phyloP scores from a whole-genome alignment of 2,888 invertebrate genomes.

The Drosophila borborema region DNA sequence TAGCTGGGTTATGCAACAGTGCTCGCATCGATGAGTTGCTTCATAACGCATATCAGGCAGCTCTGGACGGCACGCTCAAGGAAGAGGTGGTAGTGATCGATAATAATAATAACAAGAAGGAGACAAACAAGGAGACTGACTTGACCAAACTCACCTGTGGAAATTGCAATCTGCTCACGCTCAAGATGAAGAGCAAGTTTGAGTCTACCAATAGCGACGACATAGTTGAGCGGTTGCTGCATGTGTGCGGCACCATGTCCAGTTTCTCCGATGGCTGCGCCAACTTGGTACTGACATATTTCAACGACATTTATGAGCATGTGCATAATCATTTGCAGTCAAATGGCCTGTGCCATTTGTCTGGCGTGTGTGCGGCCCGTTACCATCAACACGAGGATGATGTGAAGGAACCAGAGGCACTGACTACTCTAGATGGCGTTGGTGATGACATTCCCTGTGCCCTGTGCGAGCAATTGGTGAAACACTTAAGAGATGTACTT shows the following conservation, averaged over 20 bases:
- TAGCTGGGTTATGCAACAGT: conserved; percentile 95
- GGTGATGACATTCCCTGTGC: conserved; percentile 91
- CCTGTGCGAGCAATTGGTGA: conserved; percentile 93
- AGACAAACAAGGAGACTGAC: conserved; percentile 6
- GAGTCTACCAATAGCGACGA: conserved; percentile 81
- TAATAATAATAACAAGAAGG: not conserved
- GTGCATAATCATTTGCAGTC: conserved; percentile 88
- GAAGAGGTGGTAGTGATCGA: conserved; percentile 39
- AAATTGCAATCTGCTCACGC: conserved; percentile 81
- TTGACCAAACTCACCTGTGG: conserved; percentile 71
- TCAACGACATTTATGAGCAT: conserved; percentile 89
- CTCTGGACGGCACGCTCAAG: conserved; percentile 66
- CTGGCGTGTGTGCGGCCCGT: conserved; percentile 90
- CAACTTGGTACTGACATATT: conserved; percentile 90
- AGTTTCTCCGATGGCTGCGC: conserved; percentile 93
- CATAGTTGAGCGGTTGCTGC: conserved; percentile 83
- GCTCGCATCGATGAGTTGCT: conserved; percentile 89
- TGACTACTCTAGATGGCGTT: conserved; percentile 85
- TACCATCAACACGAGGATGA: conserved; percentile 88
- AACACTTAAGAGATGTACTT: conserved; percentile 91
- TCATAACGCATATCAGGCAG: conserved; percentile 78
- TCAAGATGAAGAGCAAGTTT: conserved; percentile 81
- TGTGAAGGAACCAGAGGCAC: conserved; percentile 82
- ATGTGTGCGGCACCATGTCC: conserved; percentile 89
- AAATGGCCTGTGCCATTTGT: conserved; percentile 90